These are phyloP conservation scores for Latrodectus geometricus DNA, from an alignment of 1,140 invertebrate genomes.

Conservation along the genomic window DNA sequence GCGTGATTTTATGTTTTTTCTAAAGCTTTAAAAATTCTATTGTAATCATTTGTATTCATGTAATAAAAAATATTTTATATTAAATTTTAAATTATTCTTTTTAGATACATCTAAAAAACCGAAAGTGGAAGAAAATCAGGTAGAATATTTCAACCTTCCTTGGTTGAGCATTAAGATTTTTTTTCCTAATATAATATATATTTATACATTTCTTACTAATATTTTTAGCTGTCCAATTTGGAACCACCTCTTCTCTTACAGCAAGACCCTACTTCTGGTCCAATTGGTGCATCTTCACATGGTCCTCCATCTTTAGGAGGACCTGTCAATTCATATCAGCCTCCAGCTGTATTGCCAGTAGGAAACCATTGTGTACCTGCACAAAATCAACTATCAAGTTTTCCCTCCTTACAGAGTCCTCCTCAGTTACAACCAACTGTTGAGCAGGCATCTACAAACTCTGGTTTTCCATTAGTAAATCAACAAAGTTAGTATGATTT, in stretches of 20 bases:
- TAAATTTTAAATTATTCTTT: not conserved
- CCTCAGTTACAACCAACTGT: conserved; percentile 55
- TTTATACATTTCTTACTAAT: not conserved
- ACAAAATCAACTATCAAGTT: conserved; percentile 41
- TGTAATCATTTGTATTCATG: not conserved
- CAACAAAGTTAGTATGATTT: conserved; percentile 34
- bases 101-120: conserved; percentile 46
- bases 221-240: conserved; percentile 44
- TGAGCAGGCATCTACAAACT: conserved; percentile 30
- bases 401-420: conserved; percentile 41
- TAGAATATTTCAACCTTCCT: not conserved
- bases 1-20: not conserved
- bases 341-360: conserved; percentile 35
- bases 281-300: conserved; percentile 54
- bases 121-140: conserved; percentile 58
- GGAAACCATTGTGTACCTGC: conserved; percentile 49
- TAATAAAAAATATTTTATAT: too few species aligned
- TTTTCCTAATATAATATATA: not conserved
- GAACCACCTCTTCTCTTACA: conserved; percentile 45
- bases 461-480: conserved; percentile 36
- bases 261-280: conserved; percentile 49
- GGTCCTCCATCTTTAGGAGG: conserved; percentile 54
- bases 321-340: conserved; percentile 41
- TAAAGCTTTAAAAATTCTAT: not conserved
- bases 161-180: not conserved